Conservation (phyloP, 37 sponge, comb jelly and placozoan species). For the Petrosia ficiformis region DNA sequence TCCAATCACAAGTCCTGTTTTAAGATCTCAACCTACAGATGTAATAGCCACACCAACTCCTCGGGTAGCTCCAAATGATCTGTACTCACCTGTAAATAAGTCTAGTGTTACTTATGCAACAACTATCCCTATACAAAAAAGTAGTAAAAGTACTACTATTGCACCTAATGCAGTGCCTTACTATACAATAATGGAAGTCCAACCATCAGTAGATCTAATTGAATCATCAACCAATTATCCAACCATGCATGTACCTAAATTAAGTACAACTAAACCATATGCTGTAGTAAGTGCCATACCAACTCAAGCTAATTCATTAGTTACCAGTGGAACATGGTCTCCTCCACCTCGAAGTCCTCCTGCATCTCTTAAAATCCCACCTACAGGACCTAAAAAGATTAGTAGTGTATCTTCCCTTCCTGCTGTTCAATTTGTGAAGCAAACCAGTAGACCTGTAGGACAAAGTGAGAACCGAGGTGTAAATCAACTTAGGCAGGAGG, state of each 20-base stretch:
- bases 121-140: not conserved
- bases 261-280: constrained; percentile 45
- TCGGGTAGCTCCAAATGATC: not conserved
- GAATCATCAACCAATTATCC: not conserved
- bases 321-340: too few relatives aligned
- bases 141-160: not conserved
- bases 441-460: not conserved
- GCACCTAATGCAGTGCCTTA: not conserved
- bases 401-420: not conserved
- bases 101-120: not conserved
- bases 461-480: not conserved
- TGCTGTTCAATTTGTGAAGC: not conserved
- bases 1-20: not conserved
- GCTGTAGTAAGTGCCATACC: constrained; percentile 48
- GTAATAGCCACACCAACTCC: constrained; percentile 2
- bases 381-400: not conserved
- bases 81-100: not conserved
- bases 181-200: not conserved
- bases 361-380: not conserved
- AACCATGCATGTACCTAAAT: not conserved
- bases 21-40: not conserved
- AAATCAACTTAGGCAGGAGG: not conserved
- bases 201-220: not conserved
- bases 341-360: not conserved
- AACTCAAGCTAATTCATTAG: not conserved